Base-by-base conservation (phyloP, 2,888 invertebrate species). In the Drosophila mimica region DNA sequence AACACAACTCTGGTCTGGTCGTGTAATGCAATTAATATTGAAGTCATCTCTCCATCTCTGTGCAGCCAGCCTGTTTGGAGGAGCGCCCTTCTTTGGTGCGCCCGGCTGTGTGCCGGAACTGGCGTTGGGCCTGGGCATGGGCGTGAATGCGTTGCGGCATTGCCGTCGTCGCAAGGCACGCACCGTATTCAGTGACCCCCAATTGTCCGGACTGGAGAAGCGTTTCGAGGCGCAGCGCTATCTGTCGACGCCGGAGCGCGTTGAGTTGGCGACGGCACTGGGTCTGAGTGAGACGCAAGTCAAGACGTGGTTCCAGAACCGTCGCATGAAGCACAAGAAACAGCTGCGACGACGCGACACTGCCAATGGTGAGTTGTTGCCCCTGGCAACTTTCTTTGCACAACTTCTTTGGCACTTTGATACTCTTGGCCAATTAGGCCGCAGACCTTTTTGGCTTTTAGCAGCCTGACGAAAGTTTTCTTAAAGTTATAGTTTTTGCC, bases 271-370 rank as follows among this genome's bases (percentile, higher is more conserved):
- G 0, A 96, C 97, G 0, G 98, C 98, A 0, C 94, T 99, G 57
- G 98, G 97, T 92, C 95, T 99, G 25, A 98, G 98, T 17, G 99
- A 99, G 94, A 99, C 99, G 0, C 96, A 99, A 94, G 98, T 99
- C 77, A 99, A 99, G 94, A 99, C 99, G 72, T 99, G 99, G 99
- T 99, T 99, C 94, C 99, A 99, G 94, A 99, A 99, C 94, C 94
- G 99, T 33, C 94, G 99, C 84, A 99, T 99, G 99, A 98, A 98
- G 92, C 98, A 98, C 93, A 98, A 98, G 94, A 98, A 98, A 91
- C 97, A 98, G 91, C 94, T 98, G 93, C 79, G 93, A 48, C 82
- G 93, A 63, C 84, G 93, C 57, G 93, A 93, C 70, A 89, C 92
- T 59, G 89, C 91, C 75, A 93, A 92, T 87, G 93, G 93, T 93